A percentile compares a stretch with the other conserved stretches of the same genome.
Conservation (phyloP, 2,113 vertebrate genomes). For the Phocoena sinus region DNA sequence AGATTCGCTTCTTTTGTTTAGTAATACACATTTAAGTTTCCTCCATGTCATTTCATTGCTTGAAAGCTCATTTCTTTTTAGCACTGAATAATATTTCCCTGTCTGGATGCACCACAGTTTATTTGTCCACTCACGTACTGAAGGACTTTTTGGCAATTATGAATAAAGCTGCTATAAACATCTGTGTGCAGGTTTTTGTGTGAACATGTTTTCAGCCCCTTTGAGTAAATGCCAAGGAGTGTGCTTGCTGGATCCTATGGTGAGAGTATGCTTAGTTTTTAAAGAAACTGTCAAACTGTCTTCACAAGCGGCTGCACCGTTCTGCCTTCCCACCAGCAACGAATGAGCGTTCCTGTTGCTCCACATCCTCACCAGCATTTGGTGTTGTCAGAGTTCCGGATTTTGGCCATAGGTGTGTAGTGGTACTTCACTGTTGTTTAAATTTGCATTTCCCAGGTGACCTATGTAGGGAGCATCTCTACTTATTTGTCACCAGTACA, state of each 20-base stretch:
- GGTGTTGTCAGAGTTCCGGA: rapidly evolving
- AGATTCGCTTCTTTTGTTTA: too few species aligned
- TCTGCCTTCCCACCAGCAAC: too few species aligned
- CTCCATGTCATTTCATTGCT: neutral
- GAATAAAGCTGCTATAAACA: neutral
- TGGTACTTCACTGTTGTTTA: neutral
- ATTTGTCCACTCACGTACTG: neutral
- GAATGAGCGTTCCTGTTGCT: neutral
- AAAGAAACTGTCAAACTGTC: neutral
- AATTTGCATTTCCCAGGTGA: neutral
- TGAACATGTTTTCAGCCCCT: too few species aligned
- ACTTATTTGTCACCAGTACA: neutral
- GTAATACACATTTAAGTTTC: neutral
- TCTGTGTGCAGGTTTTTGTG: neutral
- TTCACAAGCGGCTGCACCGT: neutral
- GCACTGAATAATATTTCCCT: neutral
- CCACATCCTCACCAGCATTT: neutral
- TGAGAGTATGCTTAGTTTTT: neutral
- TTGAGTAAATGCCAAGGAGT: neutral
- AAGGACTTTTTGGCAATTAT: neutral
- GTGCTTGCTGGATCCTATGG: neutral
- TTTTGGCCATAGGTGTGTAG: neutral
- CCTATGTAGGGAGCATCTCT: neutral
- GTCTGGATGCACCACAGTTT: neutral
- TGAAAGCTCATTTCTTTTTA: neutral